These are phyloP conservation scores for Cecidostiba fungosa DNA, from an alignment of 2,888 invertebrate species.

Conservation along the genomic window DNA sequence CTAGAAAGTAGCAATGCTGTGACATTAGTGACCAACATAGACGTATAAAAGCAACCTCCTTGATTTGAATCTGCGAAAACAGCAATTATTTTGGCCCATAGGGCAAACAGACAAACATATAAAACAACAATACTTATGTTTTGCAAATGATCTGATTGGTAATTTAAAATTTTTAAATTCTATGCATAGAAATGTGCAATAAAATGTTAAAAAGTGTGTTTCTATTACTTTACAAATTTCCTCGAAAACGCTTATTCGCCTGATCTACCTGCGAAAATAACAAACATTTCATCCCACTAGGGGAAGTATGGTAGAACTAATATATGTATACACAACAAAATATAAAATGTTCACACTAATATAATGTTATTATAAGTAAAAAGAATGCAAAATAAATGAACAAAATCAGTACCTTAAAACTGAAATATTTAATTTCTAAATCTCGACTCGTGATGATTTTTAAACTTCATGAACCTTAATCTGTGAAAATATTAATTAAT, in stretches of 20 bases:
- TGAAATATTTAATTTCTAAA: slow-evolving; percentile 12
- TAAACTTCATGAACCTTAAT: background rate
- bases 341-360: background rate
- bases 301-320: background rate
- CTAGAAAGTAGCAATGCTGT: background rate
- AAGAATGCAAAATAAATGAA: background rate
- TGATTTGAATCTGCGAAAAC: slow-evolving; percentile 39
- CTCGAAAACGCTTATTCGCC: background rate
- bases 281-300: background rate
- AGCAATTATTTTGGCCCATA: slow-evolving; percentile 29
- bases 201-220: background rate
- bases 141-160: background rate
- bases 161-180: background rate
- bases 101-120: slow-evolving; percentile 8
- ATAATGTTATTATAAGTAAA: background rate
- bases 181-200: background rate
- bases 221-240: background rate
- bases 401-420: slow-evolving; percentile 1
- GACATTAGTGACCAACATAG: background rate
- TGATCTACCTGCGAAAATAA: slow-evolving; percentile 40
- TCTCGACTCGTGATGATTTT: background rate
- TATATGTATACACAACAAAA: slow-evolving; percentile 7
- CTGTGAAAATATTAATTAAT: slow-evolving; percentile 8
- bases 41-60: background rate
- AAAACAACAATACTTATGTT: slow-evolving; percentile 4